Evolutionary conservation across 2,888 invertebrate genomes (phyloP).

Genomic region (Ormyrus nitidulus): DNA sequence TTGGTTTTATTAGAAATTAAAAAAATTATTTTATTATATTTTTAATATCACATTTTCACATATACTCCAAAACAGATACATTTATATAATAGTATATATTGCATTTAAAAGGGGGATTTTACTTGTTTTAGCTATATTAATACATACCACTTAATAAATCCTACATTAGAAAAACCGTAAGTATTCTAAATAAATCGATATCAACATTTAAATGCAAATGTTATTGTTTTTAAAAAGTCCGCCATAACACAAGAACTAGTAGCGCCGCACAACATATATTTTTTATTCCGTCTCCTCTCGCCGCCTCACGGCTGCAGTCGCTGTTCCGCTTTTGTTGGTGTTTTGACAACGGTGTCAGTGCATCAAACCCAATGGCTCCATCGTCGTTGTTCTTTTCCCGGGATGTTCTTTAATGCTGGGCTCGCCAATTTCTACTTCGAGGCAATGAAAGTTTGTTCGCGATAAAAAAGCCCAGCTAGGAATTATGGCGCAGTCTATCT

Average conservation of each 20-base stretch:
- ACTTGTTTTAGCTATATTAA: no score
- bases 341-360: conserved; percentile 46
- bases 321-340: conserved; percentile 37
- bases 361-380: conserved; percentile 1
- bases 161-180: no score
- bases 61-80: no score
- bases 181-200: no score
- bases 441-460: conserved; percentile 25
- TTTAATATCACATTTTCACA: no score
- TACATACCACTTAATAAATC: no score
- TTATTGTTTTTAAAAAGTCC: conserved; percentile 29
- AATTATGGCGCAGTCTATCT: conserved; percentile 72
- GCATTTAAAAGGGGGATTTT: no score
- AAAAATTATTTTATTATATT: no score
- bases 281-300: background rate
- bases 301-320: background rate
- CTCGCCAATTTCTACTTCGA: background rate
- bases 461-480: background rate
- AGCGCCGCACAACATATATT: conserved; percentile 8
- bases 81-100: no score
- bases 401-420: conserved; percentile 18
- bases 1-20: no score
- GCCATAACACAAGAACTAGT: background rate
- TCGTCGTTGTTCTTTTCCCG: conserved; percentile 9
- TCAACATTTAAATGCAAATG: no score